Percentiles rank a stretch among this genome's conserved stretches.
These are phyloP conservation scores for Anastatus disparis DNA, from an alignment of 1,140 invertebrate species.

Conservation along the genomic window DNA sequence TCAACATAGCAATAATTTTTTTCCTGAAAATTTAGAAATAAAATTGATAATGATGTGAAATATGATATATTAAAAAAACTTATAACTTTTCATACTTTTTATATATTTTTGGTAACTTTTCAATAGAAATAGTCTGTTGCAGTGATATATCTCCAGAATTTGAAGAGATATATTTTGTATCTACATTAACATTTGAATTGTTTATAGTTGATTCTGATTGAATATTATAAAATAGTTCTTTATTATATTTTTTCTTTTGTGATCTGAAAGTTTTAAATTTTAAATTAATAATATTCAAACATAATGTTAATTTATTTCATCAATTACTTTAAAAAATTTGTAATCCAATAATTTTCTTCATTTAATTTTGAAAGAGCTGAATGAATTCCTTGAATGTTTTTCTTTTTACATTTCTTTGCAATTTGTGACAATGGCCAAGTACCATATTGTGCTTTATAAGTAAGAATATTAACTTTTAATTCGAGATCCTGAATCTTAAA, in stretches of 20 bases:
- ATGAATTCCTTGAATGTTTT: constrained; percentile 33
- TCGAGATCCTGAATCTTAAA: constrained; percentile 56
- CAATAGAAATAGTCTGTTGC: background rate
- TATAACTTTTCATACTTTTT: background rate
- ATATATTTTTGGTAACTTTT: background rate
- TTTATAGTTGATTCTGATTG: background rate
- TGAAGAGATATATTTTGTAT: background rate
- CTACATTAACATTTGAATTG: background rate
- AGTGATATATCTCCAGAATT: background rate
- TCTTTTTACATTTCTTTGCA: constrained; percentile 41
- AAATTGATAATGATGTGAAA: background rate
- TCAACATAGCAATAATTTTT: background rate
- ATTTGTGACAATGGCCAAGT: constrained; percentile 53
- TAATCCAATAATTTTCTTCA: constrained; percentile 46
- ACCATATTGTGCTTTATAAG: constrained; percentile 59
- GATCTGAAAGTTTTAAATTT: background rate
- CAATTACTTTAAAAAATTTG: background rate
- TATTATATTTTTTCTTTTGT: background rate
- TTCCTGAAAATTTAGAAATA: background rate
- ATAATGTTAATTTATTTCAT: background rate
- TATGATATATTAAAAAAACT: background rate
- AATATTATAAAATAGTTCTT: background rate
- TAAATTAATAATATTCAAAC: no score
- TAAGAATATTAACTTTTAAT: constrained; percentile 56
- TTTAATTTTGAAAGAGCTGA: constrained; percentile 45